Base-by-base conservation (phyloP, 2,113 vertebrate genomes). In the Nerophis lumbriciformis region DNA sequence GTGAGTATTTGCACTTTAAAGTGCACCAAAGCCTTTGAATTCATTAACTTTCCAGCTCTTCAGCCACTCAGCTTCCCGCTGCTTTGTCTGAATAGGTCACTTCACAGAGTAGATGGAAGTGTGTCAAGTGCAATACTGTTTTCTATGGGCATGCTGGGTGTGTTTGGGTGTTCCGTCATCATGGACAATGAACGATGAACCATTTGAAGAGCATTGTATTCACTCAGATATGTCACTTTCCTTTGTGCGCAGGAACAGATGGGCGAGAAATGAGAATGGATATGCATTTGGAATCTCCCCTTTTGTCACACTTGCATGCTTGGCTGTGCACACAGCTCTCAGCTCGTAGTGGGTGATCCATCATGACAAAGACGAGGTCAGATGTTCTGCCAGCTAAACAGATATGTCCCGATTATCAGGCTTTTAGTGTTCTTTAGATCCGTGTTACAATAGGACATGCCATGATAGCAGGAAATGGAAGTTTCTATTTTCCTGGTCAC, bases 261-360 rank as follows among this genome's bases (percentile, higher is more conserved):
- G 83, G 85, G 83, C 74, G 65, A 85, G 63, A 86, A 83, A 88
- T 86, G 81, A 87, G 79, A 83, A 87, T 81, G 68, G 80, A 85
- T 80, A 85, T 87, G 80, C 78, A 82, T 69, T 72, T 72, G 76
- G 78, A 75, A 78, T 82, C 74, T 68, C 80, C 57, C 63, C 75
- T 85, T 45, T 86, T 88, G 84, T 85, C 81, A 80, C 72, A 79
- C 77, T 65, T 78, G 76, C 82, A 78, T 12, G 75, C 85, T 73
- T 68, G 75, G 70, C 68, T 69, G 53, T 82, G 77, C 78, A 73
- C 75, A 44, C 59, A 62, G 66, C 72, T 75, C 61, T 79, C 68
- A 62, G 60, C 67, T 75, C 70, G 66, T 75, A 66, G 72, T 66
- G 77, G 85, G 83, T 82, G 84, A 89, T 89, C 87, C 83, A 88